These are phyloP conservation scores for Drosophila melanosoma DNA, from an alignment of 2,888 invertebrate genomes.

Conservation along the genomic window DNA sequence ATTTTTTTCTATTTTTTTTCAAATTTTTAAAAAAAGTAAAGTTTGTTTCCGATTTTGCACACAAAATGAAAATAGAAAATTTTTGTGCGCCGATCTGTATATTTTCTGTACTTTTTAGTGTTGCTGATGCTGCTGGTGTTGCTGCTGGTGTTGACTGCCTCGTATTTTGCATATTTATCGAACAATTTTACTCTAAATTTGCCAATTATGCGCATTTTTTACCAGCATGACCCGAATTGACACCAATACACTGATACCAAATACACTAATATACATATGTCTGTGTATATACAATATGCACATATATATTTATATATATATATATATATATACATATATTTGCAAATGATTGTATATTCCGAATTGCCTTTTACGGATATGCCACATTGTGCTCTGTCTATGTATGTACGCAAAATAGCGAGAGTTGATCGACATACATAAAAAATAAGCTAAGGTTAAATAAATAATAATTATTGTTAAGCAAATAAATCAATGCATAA, in stretches of 20 bases:
- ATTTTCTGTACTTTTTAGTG: slow-evolving; percentile 3
- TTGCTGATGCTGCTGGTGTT: slow-evolving; percentile 2
- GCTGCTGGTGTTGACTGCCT: slow-evolving; percentile 16
- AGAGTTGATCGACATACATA: slow-evolving; percentile 38
- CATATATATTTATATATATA: background rate
- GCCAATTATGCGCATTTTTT: slow-evolving; percentile 79
- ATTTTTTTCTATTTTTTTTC: background rate
- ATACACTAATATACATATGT: slow-evolving; percentile 2
- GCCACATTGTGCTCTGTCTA: slow-evolving; percentile 51
- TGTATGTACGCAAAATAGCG: slow-evolving; percentile 33
- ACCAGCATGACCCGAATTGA: slow-evolving; percentile 70
- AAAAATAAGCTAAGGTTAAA: background rate
- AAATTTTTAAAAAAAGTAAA: background rate
- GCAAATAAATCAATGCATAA: background rate
- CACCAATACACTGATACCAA: slow-evolving; percentile 41
- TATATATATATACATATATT: slow-evolving; percentile 7
- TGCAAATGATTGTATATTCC: slow-evolving; percentile 2
- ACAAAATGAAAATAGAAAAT: slow-evolving; percentile 26
- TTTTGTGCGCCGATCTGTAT: slow-evolving; percentile 12
- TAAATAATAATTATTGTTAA: background rate
- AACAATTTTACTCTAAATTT: slow-evolving; percentile 75
- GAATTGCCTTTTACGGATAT: slow-evolving; percentile 56
- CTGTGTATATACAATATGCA: background rate
- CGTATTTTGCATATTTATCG: slow-evolving; percentile 73
- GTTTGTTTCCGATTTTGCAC: slow-evolving; percentile 3